These are phyloP conservation scores for Myopa testacea DNA, from an alignment of 2,888 invertebrate genomes.

Conservation along the genomic window DNA sequence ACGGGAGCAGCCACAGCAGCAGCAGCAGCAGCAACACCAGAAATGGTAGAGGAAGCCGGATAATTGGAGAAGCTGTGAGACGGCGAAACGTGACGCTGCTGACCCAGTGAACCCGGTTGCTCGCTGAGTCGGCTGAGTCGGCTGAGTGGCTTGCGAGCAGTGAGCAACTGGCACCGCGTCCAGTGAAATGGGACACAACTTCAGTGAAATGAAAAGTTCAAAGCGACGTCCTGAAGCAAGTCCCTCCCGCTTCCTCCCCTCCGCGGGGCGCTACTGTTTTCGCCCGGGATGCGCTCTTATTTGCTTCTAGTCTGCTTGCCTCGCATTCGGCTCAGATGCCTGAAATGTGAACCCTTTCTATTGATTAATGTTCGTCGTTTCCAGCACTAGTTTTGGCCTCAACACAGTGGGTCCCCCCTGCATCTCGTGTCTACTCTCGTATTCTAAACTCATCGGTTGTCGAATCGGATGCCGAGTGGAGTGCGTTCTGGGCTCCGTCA, in stretches of 20 bases:
- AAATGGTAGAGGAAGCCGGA: neutral
- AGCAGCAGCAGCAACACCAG: neutral
- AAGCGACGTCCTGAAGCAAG: neutral
- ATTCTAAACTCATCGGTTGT: too few relatives aligned
- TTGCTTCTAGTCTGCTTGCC: neutral
- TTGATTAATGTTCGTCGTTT: too few relatives aligned
- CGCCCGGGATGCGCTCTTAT: neutral
- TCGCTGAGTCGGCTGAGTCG: neutral
- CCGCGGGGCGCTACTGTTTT: neutral
- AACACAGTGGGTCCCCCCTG: too few relatives aligned
- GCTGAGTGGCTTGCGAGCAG: neutral
- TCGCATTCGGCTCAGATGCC: neutral
- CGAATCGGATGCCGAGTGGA: too few relatives aligned
- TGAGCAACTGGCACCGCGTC: neutral
- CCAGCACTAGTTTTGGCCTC: too few relatives aligned
- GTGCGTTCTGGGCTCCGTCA: too few relatives aligned
- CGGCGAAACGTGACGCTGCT: constrained; percentile 42
- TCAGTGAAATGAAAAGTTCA: constrained; percentile 12
- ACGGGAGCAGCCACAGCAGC: constrained; percentile 4
- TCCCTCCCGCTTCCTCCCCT: neutral
- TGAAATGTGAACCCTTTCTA: too few relatives aligned
- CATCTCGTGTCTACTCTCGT: too few relatives aligned
- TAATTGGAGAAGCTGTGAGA: neutral
- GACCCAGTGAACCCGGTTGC: constrained; percentile 43
- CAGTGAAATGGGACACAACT: neutral